Base-by-base conservation (phyloP, 2,888 invertebrate genomes). In the Hydrotaea cyrtoneurina region DNA sequence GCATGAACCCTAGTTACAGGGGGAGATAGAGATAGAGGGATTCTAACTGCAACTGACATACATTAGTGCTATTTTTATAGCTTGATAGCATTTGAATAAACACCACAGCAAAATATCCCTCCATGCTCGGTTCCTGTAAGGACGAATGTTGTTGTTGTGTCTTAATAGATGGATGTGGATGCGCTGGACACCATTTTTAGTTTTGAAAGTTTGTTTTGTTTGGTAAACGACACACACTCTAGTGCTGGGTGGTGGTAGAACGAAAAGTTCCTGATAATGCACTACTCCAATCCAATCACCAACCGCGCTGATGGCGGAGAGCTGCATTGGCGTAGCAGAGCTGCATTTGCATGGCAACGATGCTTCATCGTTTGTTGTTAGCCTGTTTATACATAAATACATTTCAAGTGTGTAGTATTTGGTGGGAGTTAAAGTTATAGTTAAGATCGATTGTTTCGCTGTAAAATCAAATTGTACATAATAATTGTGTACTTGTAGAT, bases 81-180 rank as follows among this genome's bases (percentile, higher is more conserved):
- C 26, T 15, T 21, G 8, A 26, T n/a, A 36, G 21, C 39, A 64
- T 31, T 55, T 55, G 21, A 55, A 55, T 55, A 55, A 55, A 55
- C 10, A 55, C 23, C 2, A 19, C 7, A 55, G 1, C 11, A 50
- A 3, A 13, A 50, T 50, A 50, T 50, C 43, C 50, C 50, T 50
- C 43, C 50, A 15, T 46, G 66, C 66, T 69, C 53, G 7, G 31
- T 31, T 7, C 7, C 39, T 69, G 66, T 55, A 21, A 26, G 46
- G 39, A 43, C 53, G 53, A 69, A 57, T 53, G 57, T 55, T 55
- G 55, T 31, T 66, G 64, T 50, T 77, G 72, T 26, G 13, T 72
- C 17, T 53, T 7, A 4, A 31, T 31, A 7, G 31, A 31, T 31
- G 17, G 1, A 1, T 36, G 17, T 55, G 26, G 72, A 23, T 72